Percentiles rank a stretch among this genome's conserved stretches.
Evolutionary conservation across 2,113 vertebrate species (phyloP).

Genomic region (Chaetops frenatus): DNA sequence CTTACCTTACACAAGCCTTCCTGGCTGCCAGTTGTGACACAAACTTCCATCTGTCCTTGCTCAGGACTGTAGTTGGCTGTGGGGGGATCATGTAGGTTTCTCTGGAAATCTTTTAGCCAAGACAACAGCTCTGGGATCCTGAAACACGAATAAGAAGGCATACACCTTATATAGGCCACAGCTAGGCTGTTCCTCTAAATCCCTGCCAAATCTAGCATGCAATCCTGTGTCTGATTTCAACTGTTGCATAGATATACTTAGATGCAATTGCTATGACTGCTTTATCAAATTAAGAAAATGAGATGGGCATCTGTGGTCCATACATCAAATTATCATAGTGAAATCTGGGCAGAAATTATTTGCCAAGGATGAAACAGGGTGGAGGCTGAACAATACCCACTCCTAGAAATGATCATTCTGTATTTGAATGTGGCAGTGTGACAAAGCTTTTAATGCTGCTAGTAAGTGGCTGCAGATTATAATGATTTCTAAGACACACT

Average conservation of each 20-base stretch:
- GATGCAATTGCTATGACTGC: not conserved
- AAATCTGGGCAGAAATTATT: not conserved
- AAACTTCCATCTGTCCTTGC: constrained; percentile 86
- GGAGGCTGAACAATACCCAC: not conserved
- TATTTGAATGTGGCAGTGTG: not conserved
- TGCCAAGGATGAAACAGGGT: not conserved
- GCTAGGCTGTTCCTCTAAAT: not conserved
- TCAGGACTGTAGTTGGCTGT: constrained; percentile 71
- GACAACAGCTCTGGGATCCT: constrained; percentile 89
- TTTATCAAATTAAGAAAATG: not conserved
- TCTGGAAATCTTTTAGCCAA: constrained; percentile 90
- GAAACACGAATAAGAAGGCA: constrained; percentile 13
- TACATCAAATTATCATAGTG: not conserved
- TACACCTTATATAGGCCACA: not conserved
- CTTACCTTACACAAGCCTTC: constrained; percentile 92
- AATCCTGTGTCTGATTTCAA: not conserved
- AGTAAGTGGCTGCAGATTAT: not conserved
- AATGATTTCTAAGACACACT: not conserved
- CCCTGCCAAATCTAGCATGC: not conserved
- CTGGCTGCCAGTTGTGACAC: constrained; percentile 89
- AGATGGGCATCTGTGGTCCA: not conserved
- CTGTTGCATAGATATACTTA: not conserved
- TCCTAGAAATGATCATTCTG: not conserved
- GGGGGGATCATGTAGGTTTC: constrained; percentile 83
- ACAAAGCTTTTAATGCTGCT: not conserved